Evolutionary conservation across 2,888 invertebrate species (phyloP).

Genomic region (Melieria picta): DNA sequence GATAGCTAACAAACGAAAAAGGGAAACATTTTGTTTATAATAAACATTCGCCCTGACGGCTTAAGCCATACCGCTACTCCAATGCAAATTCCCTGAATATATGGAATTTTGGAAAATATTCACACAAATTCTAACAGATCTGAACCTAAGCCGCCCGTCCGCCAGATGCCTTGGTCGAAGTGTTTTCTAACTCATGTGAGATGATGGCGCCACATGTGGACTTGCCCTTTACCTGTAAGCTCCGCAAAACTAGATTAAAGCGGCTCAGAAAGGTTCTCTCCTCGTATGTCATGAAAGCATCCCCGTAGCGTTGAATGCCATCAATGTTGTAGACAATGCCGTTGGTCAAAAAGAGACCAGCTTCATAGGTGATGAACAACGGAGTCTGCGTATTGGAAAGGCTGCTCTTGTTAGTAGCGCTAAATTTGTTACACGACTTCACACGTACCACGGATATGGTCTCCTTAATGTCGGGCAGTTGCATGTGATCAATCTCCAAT

Average conservation of each 20-base stretch:
- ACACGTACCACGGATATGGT: conserved; percentile 59
- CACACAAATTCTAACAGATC: too few relatives aligned
- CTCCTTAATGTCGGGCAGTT: conserved; percentile 61
- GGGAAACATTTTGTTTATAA: too few relatives aligned
- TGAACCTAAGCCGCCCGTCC: too few relatives aligned
- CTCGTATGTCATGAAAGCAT: conserved; percentile 63
- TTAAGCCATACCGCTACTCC: too few relatives aligned
- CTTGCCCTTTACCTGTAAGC: conserved; percentile 54
- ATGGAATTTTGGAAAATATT: too few relatives aligned
- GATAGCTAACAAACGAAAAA: too few relatives aligned
- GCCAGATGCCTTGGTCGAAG: too few relatives aligned
- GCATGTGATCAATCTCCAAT: conserved; percentile 56
- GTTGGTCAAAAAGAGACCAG: conserved; percentile 58
- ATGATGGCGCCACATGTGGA: too few relatives aligned
- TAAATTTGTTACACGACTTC: background rate
- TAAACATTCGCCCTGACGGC: too few relatives aligned
- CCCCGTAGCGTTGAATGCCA: conserved; percentile 56
- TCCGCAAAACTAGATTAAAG: conserved; percentile 59
- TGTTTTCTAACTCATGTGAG: too few relatives aligned
- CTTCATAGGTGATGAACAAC: conserved; percentile 60
- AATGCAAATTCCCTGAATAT: too few relatives aligned
- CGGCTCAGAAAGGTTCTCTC: conserved; percentile 60
- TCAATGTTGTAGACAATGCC: conserved; percentile 62
- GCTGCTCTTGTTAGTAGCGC: background rate
- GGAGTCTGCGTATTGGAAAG: conserved; percentile 52